Evolutionary conservation across 2,113 vertebrate genomes (phyloP).

Genomic region (Aramus guarauna): DNA sequence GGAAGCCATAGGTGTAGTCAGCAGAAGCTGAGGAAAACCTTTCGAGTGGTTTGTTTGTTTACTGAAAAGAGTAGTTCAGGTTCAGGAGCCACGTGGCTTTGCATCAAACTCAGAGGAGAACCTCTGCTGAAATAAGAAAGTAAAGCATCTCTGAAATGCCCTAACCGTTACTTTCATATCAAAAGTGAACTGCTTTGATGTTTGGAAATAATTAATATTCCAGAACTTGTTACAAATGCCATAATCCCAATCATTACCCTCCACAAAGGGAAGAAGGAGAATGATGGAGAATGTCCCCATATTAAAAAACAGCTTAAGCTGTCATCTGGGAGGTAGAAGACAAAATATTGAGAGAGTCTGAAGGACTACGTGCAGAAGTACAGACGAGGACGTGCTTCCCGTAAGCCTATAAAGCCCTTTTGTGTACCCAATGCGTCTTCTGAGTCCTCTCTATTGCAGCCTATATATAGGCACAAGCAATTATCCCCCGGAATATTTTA

Average conservation of each 20-base stretch:
- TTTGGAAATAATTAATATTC: neutral
- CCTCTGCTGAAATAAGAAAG: neutral
- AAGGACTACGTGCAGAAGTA: neutral
- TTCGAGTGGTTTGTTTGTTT: neutral
- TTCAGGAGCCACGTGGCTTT: neutral
- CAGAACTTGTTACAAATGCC: neutral
- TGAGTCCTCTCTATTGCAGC: neutral
- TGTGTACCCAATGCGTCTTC: neutral
- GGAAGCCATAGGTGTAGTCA: neutral
- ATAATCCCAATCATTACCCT: neutral
- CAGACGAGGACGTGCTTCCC: neutral
- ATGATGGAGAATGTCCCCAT: neutral
- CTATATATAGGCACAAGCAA: neutral
- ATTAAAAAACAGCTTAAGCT: neutral
- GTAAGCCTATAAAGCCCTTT: neutral
- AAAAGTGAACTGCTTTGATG: neutral
- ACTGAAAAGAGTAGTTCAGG: neutral
- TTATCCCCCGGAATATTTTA: neutral
- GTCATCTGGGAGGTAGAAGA: neutral
- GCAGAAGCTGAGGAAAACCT: neutral
- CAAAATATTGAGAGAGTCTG: neutral
- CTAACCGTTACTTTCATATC: neutral
- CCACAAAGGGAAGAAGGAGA: neutral
- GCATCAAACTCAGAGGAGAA: neutral
- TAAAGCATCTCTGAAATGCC: neutral